Evolutionary conservation across 37 sponge, comb jelly and placozoan genomes (phyloP), one percentile per base, ranked within the genome.

Genomic region (Halisarca cf. caerulea): DNA sequence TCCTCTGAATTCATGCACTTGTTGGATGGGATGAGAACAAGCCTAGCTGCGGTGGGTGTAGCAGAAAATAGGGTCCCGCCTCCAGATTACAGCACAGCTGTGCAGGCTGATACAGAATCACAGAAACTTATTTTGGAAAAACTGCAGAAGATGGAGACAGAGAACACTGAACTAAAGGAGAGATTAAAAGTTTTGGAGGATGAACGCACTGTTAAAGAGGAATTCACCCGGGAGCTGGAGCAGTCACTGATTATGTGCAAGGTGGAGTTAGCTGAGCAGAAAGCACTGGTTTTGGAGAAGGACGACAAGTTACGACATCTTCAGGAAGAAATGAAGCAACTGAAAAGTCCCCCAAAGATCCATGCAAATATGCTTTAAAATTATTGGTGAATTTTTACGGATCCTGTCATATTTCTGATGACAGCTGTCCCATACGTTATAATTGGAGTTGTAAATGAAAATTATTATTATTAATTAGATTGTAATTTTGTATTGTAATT

Each of bases 81-180:
- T n/a, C 77, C 77, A 40, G 42, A 40, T 44, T 74, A 74, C 77
- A 74, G 18, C 77, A 74, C 77, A 25, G 77, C 45, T 2, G 35
- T 27, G 34, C 69, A 34, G 1, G 35, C 17, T 6, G 35, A 68
- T 30, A 40, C 39, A 2, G 25, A 28, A 30, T 62, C 64, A 15
- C 6, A 15, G 18, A 8, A 39, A 14, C 17, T 25, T 1, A 74
- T 74, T 37, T 44, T 39, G 42, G 1, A 38, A 21, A 74, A 40
- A 40, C 77, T 41, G 3, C 2, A 41, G 3, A 40, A 44, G 21
- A n/a, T 74, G 0, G 43, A 74, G 1, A 41, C 32, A 25, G 77
- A 74, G 77, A 74, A 37, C 32, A 43, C 2, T 24, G 43, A 74
- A 6, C 42, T 74, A 37, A 20, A 18, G 36, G 45, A 14, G 43